A percentile compares a stretch with the other conserved stretches of the same genome.
phyloP scores from a whole-genome alignment of 2,888 invertebrate genomes.

The Shargacucullia verbasci region DNA sequence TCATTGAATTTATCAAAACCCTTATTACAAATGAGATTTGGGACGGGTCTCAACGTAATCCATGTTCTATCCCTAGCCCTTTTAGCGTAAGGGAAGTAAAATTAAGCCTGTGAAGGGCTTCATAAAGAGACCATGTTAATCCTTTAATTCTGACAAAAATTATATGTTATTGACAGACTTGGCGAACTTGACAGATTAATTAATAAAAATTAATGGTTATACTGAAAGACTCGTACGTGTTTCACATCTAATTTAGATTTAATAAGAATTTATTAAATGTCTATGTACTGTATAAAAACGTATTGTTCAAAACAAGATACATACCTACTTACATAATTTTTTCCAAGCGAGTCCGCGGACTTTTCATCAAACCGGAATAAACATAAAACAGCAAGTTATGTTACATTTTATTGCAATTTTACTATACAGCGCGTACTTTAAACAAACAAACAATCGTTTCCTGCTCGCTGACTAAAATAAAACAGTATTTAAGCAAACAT shows the following conservation, averaged over 20 bases:
- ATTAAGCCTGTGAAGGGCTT: conserved; percentile 47
- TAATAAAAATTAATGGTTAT: conserved; percentile 12
- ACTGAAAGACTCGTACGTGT: too few species aligned
- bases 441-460: conserved; percentile 51
- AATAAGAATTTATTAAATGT: too few species aligned
- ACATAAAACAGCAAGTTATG: conserved; percentile 30
- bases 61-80: conserved; percentile 44
- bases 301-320: too few species aligned
- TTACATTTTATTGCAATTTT: conserved; percentile 40
- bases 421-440: conserved; percentile 25
- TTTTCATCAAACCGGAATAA: conserved; percentile 12
- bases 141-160: conserved; percentile 44
- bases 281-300: too few species aligned
- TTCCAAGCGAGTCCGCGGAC: background rate
- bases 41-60: conserved; percentile 53
- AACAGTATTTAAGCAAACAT: conserved; percentile 63
- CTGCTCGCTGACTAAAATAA: conserved; percentile 50
- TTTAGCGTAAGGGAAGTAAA: conserved; percentile 50
- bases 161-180: conserved; percentile 35
- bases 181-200: conserved; percentile 18
- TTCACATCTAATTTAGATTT: too few species aligned
- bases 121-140: conserved; percentile 54
- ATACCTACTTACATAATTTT: background rate
- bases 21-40: conserved; percentile 59
- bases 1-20: conserved; percentile 58